A percentile compares a stretch with the other conserved stretches of the same genome.
These are phyloP conservation scores for Formicarius rufipectus DNA, from an alignment of 2,113 vertebrate genomes.

Conservation along the genomic window DNA sequence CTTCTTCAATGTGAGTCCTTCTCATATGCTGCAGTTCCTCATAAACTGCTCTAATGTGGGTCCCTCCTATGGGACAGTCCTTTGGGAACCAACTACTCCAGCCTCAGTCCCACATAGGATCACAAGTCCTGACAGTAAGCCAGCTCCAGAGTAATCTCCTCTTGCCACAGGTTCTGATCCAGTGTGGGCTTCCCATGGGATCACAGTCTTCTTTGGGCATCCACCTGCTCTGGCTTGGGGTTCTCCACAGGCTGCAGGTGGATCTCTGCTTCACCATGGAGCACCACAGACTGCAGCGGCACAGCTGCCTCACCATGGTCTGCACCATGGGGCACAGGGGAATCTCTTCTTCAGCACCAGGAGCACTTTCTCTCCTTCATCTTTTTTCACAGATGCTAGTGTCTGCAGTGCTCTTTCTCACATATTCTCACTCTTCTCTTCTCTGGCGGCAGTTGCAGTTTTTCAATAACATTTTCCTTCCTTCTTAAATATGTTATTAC, in stretches of 20 bases:
- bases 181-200: too few relatives aligned
- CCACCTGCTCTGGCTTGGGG: accelerated
- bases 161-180: background rate
- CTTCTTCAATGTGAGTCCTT: background rate
- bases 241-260: background rate
- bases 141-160: background rate
- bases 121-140: background rate
- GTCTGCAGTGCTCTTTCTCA: background rate
- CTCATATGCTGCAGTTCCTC: background rate
- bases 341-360: background rate
- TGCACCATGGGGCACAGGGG: accelerated
- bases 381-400: background rate
- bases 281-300: background rate
- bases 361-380: background rate
- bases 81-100: background rate
- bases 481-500: accelerated
- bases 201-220: background rate
- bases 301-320: background rate
- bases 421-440: background rate
- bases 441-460: background rate
- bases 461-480: background rate
- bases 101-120: accelerated
- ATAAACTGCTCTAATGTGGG: too few relatives aligned
- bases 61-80: background rate
- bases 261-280: background rate